These are phyloP conservation scores for Xenops minutus DNA, from an alignment of 2,797 vertebrate genomes.

Conservation along the genomic window DNA sequence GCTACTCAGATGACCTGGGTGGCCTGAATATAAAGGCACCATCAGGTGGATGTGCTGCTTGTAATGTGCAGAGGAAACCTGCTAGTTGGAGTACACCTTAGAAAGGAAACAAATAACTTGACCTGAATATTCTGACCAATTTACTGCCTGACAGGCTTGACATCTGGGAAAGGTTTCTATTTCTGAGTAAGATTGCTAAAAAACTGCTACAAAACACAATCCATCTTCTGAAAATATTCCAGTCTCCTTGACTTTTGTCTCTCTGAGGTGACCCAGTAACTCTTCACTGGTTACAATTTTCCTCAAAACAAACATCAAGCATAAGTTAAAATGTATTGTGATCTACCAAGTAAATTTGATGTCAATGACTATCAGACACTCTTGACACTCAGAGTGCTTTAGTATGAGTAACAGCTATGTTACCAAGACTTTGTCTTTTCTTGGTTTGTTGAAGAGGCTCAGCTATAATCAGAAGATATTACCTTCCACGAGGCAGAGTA, in stretches of 20 bases:
- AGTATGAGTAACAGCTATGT: neutral
- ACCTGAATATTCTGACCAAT: neutral
- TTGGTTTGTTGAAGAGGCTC: neutral
- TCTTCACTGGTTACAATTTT: neutral
- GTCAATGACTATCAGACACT: neutral
- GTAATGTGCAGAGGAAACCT: neutral
- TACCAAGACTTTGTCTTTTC: neutral
- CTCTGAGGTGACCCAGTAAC: neutral
- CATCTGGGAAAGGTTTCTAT: neutral
- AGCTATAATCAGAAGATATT: neutral
- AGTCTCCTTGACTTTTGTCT: neutral
- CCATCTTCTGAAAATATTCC: neutral
- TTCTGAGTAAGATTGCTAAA: neutral
- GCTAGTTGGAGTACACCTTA: neutral
- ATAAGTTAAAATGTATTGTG: neutral
- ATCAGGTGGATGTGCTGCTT: neutral
- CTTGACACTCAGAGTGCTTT: neutral
- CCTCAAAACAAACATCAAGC: neutral
- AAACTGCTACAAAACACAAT: neutral
- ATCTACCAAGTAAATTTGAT: neutral
- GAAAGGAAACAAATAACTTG: neutral
- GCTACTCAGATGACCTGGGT: neutral
- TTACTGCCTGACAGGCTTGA: neutral
- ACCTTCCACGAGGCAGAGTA: neutral
- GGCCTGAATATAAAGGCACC: neutral